Evolutionary conservation across 2,113 vertebrate species (phyloP).

Genomic region (Nothoprocta perdicaria): DNA sequence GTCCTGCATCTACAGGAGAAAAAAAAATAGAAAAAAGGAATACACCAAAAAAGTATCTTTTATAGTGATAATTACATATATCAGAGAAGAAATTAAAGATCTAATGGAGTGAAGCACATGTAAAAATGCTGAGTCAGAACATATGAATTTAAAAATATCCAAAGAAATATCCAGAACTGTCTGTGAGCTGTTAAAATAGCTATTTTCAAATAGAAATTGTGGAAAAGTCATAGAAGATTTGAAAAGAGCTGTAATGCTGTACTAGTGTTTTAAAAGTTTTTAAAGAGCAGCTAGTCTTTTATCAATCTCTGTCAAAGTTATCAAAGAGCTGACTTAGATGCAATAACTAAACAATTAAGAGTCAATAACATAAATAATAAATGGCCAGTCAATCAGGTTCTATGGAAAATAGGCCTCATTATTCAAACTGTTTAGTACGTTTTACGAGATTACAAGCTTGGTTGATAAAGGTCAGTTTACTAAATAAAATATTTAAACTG

Average conservation of each 20-base stretch:
- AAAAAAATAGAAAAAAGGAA: too few species aligned
- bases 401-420: background rate
- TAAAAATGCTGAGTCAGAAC: background rate
- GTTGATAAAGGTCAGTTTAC: background rate
- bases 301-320: background rate
- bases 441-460: background rate
- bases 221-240: background rate
- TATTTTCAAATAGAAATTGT: background rate
- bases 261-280: background rate
- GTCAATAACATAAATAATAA: background rate
- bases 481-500: background rate
- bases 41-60: background rate
- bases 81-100: background rate
- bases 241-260: background rate
- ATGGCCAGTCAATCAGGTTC: background rate
- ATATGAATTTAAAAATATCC: rapidly evolving
- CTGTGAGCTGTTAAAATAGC: background rate
- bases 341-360: conserved; percentile 23
- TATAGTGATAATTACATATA: background rate
- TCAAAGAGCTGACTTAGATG: background rate
- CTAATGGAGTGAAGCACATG: background rate
- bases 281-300: background rate
- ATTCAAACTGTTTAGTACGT: background rate
- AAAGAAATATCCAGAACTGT: background rate
- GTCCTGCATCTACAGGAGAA: background rate